Conservation (phyloP, 1,140 invertebrate genomes). For the Aleiodes sp. region DNA sequence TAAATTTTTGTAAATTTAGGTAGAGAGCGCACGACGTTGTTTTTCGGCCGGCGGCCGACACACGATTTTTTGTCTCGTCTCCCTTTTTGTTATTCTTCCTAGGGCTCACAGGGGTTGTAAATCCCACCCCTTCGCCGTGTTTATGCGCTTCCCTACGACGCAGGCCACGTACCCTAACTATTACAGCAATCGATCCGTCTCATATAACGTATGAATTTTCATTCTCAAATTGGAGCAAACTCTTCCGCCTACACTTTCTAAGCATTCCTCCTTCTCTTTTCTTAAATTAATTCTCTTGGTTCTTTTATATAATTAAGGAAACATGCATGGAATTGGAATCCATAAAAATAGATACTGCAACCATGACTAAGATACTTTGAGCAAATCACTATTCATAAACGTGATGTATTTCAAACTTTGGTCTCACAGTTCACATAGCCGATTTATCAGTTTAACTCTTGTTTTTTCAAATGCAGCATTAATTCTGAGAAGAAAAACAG, state of each 20-base stretch:
- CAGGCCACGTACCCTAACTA: slow-evolving; percentile 35
- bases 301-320: not conserved
- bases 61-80: not conserved
- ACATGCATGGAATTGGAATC: too few species aligned
- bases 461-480: not conserved
- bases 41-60: slow-evolving; percentile 8
- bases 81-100: slow-evolving; percentile 7
- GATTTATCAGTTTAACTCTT: not conserved
- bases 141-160: slow-evolving; percentile 29
- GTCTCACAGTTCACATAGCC: not conserved
- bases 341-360: not conserved
- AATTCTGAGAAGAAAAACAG: not conserved
- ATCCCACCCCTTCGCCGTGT: slow-evolving; percentile 9
- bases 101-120: slow-evolving; percentile 18
- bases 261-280: not conserved
- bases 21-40: not conserved
- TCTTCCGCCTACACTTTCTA: not conserved
- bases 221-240: slow-evolving; percentile 16
- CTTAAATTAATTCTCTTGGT: not conserved
- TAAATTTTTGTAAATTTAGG: not conserved
- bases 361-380: not conserved
- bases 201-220: slow-evolving; percentile 14
- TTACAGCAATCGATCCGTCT: slow-evolving; percentile 28
- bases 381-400: not conserved
- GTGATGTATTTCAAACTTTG: not conserved